A percentile compares a stretch with the other conserved stretches of the same genome.
Conservation (phyloP, 2,888 invertebrate genomes). For the Diogma glabrata region DNA sequence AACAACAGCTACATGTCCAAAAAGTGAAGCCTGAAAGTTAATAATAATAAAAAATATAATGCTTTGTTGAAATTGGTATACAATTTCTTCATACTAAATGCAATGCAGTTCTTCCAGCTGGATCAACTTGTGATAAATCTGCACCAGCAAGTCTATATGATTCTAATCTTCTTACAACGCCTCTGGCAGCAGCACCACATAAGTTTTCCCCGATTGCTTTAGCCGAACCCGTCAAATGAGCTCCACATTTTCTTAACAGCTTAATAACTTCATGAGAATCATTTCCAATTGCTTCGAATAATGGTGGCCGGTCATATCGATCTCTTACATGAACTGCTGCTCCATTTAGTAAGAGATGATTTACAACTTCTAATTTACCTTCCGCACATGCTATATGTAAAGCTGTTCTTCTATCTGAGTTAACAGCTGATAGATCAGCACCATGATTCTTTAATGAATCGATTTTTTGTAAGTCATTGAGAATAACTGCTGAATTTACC, state of each 20-base stretch:
- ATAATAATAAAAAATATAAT: constrained; percentile 16
- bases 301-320: constrained; percentile 54
- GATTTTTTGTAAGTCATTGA: constrained; percentile 42
- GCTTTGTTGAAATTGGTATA: not conserved
- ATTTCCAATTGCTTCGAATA: constrained; percentile 55
- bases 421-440: constrained; percentile 59
- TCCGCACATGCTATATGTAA: constrained; percentile 68
- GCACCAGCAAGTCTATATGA: constrained; percentile 57
- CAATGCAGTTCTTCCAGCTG: constrained; percentile 52
- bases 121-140: constrained; percentile 48
- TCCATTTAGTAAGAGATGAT: constrained; percentile 63
- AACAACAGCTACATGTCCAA: constrained; percentile 40
- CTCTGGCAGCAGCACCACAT: constrained; percentile 51
- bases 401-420: constrained; percentile 65
- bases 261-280: constrained; percentile 53
- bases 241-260: constrained; percentile 60
- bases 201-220: constrained; percentile 53
- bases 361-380: constrained; percentile 55
- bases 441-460: constrained; percentile 43
- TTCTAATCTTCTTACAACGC: constrained; percentile 43
- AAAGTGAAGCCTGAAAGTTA: constrained; percentile 43
- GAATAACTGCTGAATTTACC: constrained; percentile 49
- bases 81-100: constrained; percentile 45
- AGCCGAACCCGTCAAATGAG: constrained; percentile 50
- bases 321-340: constrained; percentile 74